phyloP scores from a whole-genome alignment of 2,797 vertebrate genomes.

The Mus minutoides region DNA sequence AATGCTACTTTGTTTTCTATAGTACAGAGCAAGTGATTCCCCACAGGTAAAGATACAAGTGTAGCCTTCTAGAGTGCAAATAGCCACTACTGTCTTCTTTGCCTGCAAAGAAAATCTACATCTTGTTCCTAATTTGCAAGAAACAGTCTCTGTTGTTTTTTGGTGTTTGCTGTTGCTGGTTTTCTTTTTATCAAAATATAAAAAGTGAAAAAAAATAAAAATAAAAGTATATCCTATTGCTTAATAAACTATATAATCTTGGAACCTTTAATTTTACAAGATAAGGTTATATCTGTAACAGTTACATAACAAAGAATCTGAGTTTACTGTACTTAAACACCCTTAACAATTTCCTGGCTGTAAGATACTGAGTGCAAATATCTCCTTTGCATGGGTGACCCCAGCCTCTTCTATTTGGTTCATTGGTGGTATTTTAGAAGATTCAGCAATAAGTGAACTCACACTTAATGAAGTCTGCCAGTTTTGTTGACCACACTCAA shows the following conservation, averaged over 20 bases:
- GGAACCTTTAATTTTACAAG: background rate
- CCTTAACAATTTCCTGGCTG: background rate
- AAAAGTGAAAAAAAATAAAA: background rate
- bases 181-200: background rate
- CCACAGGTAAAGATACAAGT: too few species aligned
- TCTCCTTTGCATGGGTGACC: background rate
- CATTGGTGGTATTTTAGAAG: background rate
- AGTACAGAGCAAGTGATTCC: background rate
- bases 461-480: background rate
- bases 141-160: background rate
- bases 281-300: background rate
- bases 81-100: too few species aligned
- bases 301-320: background rate
- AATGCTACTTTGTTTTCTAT: slow-evolving; percentile 15
- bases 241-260: background rate
- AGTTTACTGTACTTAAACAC: background rate
- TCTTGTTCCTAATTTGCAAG: background rate
- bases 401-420: background rate
- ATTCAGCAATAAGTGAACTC: background rate
- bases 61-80: background rate
- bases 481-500: background rate
- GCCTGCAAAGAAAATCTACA: background rate
- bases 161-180: background rate
- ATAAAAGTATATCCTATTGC: background rate
- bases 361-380: background rate